phyloP scores from a whole-genome alignment of 64 coral and sea anemone genomes.

The Pocillopora damicornis region DNA sequence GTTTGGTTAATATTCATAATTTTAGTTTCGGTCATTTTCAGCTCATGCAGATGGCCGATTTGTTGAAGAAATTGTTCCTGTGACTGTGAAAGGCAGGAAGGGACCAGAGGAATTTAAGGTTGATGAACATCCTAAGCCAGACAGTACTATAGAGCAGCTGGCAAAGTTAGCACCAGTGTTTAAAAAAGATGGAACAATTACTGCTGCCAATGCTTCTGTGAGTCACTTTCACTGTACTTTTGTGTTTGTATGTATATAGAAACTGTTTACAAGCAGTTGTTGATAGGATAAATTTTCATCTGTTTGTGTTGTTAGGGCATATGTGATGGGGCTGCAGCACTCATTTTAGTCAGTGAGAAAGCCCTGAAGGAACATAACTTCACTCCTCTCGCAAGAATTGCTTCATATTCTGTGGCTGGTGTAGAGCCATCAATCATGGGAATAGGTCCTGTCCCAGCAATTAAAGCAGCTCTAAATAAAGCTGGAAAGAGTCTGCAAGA shows the following conservation, averaged over 20 bases:
- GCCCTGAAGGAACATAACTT: constrained; percentile 86
- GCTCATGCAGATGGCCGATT: constrained; percentile 77
- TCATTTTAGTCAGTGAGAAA: constrained; percentile 94
- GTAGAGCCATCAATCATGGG: constrained; percentile 98
- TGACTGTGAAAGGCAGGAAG: constrained; percentile 84
- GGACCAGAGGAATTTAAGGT: constrained; percentile 84
- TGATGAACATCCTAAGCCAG: constrained; percentile 89
- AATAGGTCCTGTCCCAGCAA: constrained; percentile 93
- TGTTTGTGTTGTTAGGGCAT: constrained; percentile 65
- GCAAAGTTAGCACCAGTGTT: constrained; percentile 89
- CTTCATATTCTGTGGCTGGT: constrained; percentile 76
- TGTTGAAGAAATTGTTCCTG: constrained; percentile 84
- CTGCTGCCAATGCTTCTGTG: constrained; percentile 96
- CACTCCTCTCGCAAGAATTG: constrained; percentile 83
- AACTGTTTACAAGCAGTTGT: neutral
- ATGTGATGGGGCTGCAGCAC: constrained; percentile 89
- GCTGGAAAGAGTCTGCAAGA: constrained; percentile 80
- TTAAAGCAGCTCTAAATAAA: constrained; percentile 72
- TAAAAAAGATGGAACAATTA: constrained; percentile 93
- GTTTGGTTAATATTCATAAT: too few species aligned
- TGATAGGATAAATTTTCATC: neutral
- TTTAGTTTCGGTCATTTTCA: neutral
- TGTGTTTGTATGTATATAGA: too few species aligned
- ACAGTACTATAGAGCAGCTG: constrained; percentile 70
- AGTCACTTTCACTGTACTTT: neutral